Base-by-base conservation (phyloP, 2,797 vertebrate species). In the Uromys caudimaculatus region DNA sequence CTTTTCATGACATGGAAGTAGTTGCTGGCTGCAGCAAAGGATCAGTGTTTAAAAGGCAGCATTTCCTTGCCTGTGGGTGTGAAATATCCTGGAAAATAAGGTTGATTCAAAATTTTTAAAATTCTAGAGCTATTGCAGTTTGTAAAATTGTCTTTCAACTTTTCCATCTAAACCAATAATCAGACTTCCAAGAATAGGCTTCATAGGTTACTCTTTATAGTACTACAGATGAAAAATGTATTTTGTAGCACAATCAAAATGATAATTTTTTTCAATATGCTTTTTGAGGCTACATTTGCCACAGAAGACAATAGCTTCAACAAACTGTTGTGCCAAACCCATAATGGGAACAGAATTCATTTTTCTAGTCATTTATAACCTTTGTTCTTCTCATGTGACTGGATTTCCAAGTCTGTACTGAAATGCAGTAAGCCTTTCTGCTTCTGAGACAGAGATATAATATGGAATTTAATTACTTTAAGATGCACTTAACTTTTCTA, bases 181-280 rank as follows among this genome's bases (percentile, higher is more conserved):
- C 84, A 89, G 41, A 84, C 87, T 94, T 96, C 62, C 76, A 95
- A 94, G 79, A 96, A 91, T 50, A 75, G 24, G 44, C 91, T 96
- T 97, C 89, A 82, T 62, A 95, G 81, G 95, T 97, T 95, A 97
- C 89, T 79, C 38, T 94, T 98, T 85, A 95, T 23, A 29, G 77
- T 83, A 89, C 81, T 89, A 84, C 52, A 93, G 86, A 96, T 41
- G n/a, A 97, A 97, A 98, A 98, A 96, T 69, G 10, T 44, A 89
- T 95, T 96, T 95, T 92, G 93, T 87, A 76, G 52, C 78, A 96
- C 97, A 95, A 98, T 98, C 89, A 97, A 98, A 98, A 96, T 97
- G 94, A 85, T 96, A 97, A 96, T 97, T 93, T 97, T 87, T 98
- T 98, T 96, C 94, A 97, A 94, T 96, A 97, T 91, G 89, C 13